These are phyloP conservation scores for Sebastes hubbsi DNA, from an alignment of 2,797 vertebrate species.

Conservation along the genomic window DNA sequence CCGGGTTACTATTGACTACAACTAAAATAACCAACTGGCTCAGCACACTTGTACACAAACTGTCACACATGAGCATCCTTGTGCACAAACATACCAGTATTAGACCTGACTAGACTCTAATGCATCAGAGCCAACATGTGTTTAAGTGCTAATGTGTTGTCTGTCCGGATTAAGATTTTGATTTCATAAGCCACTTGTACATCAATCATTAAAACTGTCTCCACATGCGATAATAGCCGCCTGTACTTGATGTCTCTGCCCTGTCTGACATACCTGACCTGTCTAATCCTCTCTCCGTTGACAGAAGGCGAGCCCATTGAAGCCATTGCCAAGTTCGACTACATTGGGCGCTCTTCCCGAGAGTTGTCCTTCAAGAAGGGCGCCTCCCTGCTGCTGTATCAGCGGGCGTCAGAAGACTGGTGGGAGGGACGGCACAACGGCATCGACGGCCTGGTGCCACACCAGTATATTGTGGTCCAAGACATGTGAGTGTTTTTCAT, in stretches of 20 bases:
- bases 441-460: conserved; percentile 95
- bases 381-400: conserved; percentile 95
- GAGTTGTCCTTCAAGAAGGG: conserved; percentile 99
- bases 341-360: conserved; percentile 92
- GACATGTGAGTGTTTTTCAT: conserved; percentile 90
- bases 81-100: conserved; percentile 6
- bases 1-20: conserved; percentile 64
- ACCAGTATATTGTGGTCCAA: conserved; percentile 99
- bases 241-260: background rate
- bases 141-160: background rate
- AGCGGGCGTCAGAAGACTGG: conserved; percentile 98
- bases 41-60: conserved; percentile 25
- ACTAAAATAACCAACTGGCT: conserved; percentile 48
- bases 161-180: background rate
- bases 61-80: conserved; percentile 1
- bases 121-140: background rate
- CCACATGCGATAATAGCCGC: background rate
- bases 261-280: conserved; percentile 41
- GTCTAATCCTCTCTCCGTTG: conserved; percentile 41
- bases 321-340: conserved; percentile 99
- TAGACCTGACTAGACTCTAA: background rate
- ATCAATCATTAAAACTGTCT: conserved; percentile 1
- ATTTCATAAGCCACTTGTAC: background rate
- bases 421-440: conserved; percentile 99
- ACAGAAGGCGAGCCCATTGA: conserved; percentile 97